Evolutionary conservation across 1,140 invertebrate genomes (phyloP).

Genomic region (Cydia pomonella): DNA sequence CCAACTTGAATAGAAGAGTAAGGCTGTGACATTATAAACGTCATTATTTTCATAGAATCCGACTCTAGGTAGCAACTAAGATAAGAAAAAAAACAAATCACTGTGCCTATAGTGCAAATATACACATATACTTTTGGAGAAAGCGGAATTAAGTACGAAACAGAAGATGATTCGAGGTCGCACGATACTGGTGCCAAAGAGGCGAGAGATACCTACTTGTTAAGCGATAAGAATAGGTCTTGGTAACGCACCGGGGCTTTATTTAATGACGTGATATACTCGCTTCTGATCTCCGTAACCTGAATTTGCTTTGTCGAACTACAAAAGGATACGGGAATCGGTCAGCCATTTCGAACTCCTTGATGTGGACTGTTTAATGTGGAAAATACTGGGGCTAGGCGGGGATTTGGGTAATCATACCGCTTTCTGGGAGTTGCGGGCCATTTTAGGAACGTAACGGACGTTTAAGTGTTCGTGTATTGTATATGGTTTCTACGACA

Average conservation of each 20-base stretch:
- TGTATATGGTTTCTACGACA: not conserved
- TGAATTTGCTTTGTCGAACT: constrained; percentile 21
- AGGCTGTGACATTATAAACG: no score
- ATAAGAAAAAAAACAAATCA: no score
- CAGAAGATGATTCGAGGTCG: no score
- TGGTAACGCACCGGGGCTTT: constrained; percentile 4
- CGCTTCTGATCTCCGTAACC: constrained; percentile 25
- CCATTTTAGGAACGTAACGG: not conserved
- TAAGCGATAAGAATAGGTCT: not conserved
- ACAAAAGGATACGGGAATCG: constrained; percentile 25
- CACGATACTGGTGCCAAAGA: not conserved
- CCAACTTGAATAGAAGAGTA: no score
- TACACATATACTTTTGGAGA: no score
- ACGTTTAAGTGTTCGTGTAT: not conserved
- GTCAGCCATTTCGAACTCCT: not conserved
- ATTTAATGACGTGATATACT: constrained; percentile 27
- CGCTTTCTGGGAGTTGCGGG: not conserved
- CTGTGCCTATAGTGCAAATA: no score
- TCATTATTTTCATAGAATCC: no score
- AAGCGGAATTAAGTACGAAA: no score
- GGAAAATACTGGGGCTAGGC: not conserved
- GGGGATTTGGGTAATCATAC: constrained; percentile 5
- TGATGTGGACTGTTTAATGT: constrained; percentile 19
- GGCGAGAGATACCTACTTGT: not conserved
- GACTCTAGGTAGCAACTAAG: no score